Percentiles rank a stretch among this genome's conserved stretches.
These are phyloP conservation scores for Halcyon leucocephala DNA, from an alignment of 2,797 vertebrate species.

Conservation along the genomic window DNA sequence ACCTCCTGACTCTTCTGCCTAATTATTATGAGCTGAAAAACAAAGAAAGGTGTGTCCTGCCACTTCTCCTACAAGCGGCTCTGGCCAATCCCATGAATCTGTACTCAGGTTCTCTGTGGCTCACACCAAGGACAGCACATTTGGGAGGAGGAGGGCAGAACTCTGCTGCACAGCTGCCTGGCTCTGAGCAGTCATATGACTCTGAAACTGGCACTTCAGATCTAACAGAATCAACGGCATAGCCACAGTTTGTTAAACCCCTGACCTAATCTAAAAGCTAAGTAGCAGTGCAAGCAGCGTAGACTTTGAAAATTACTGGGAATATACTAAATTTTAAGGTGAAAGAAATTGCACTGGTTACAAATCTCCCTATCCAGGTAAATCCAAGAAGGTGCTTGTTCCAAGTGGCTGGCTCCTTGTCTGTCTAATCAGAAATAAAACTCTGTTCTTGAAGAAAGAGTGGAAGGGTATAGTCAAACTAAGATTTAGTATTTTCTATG, in stretches of 20 bases:
- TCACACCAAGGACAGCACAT: neutral
- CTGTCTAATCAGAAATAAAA: neutral
- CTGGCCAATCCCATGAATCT: neutral
- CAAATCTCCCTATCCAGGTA: neutral
- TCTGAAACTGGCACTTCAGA: neutral
- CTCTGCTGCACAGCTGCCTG: neutral
- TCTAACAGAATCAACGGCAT: neutral
- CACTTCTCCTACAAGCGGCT: neutral
- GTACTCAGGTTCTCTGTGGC: neutral
- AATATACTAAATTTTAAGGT: neutral
- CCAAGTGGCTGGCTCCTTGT: neutral
- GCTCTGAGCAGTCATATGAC: neutral
- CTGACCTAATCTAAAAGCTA: neutral
- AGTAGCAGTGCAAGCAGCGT: neutral
- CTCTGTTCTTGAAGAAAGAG: neutral
- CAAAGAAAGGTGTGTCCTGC: neutral
- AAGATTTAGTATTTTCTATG: neutral
- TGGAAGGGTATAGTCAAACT: neutral
- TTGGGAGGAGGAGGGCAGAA: neutral
- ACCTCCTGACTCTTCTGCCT: neutral
- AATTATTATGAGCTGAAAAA: neutral
- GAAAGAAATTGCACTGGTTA: neutral
- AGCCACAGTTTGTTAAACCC: neutral
- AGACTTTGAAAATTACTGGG: neutral
- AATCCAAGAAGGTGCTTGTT: neutral